Base-by-base conservation (phyloP, 2,888 invertebrate species). In the Himalopsyche tibetana region DNA sequence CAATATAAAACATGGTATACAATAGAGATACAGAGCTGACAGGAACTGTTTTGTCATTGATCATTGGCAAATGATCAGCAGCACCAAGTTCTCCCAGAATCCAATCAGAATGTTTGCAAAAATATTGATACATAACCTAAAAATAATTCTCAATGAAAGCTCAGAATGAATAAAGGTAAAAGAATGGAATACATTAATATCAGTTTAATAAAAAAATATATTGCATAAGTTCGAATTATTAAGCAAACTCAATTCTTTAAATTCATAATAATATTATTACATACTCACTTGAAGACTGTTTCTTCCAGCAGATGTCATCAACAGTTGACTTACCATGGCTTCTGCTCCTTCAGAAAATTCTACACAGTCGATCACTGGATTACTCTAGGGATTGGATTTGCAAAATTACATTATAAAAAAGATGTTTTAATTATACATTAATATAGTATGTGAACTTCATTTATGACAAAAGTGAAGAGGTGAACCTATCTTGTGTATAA, bases 1-100 rank as follows among this genome's bases (percentile, higher is more conserved):
- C 96, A 86, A 97, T 96, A 90, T 96, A 96, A 90, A 97, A 97
- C 96, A 97, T 97, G 9, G 95, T 94, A 90, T 96, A 95, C 0
- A 96, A 91, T 15, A 97, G 91, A 0, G 95, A 94, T 0, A 94
- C 92, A 69, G 91, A 91, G 89, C 91, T 90, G 85, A 92, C 79
- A 0, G 91, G 90, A 85, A 91, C 89, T 11, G 89, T 88, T 5
- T 91, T 91, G 28, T 90, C 87, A 0, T 89, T 84, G 82, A 89
- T 86, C 86, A 89, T 55, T 84, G 88, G 80, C 84, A 89, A 55
- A 88, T 88, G 87, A 89, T 93, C 91, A 88, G 91, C 89, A 90
- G 92, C 87, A 88, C 91, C 94, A 80, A 96, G 90, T 86, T 95
- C 93, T 88, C 94, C 93, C 90, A 94, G 93, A 36, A 97, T 91